Evolutionary conservation across 2,797 vertebrate species (phyloP), one percentile per base, ranked within the genome.

Genomic region (Linurgus olivaceus): DNA sequence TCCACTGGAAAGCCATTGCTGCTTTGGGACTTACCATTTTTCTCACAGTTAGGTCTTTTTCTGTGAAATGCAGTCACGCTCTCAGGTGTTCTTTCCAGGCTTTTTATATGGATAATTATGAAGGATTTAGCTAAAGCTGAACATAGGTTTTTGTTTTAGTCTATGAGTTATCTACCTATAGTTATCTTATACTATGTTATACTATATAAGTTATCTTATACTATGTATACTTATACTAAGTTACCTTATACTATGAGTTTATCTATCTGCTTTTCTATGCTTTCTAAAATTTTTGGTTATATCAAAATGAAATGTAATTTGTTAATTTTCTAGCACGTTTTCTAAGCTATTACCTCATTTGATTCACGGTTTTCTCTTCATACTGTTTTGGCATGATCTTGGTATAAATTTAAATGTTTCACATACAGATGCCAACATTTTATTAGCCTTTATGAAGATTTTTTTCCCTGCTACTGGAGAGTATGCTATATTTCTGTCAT

Each of bases 391-490:
- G 13, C 78, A 38, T 52, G 29, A 42, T 76, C 52, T 82, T 57
- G n/a, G 8, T 67, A 68, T 74, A 68, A 85, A 91, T 91, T 66
- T 63, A 61, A 87, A 79, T 6, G 1, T 47, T 92, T 87, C 57
- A 57, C 33, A 9, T 76, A 50, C 17, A 61, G 45, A 83, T 63
- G 81, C 25, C 38, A 87, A 31, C 40, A 80, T 88, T 93, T 86
- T 67, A 80, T 83, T 86, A 93, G 54, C 20, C 31, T 93, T 92
- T 84, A 71, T 93, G 77, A 92, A 61, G 45, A 55, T 68, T 57
- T 81, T 67, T 95, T 95, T 74, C 61, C 25, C 37, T 93, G 8
- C 44, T 87, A 7, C 71, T 76, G 51, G 11, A 40, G 17, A 84
- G 11, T 70, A 48, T 66, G 51, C 71, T 82, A 15, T 89, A 71